These are phyloP conservation scores for Clarias batrachus DNA, from an alignment of 2,113 vertebrate species.

Conservation along the genomic window DNA sequence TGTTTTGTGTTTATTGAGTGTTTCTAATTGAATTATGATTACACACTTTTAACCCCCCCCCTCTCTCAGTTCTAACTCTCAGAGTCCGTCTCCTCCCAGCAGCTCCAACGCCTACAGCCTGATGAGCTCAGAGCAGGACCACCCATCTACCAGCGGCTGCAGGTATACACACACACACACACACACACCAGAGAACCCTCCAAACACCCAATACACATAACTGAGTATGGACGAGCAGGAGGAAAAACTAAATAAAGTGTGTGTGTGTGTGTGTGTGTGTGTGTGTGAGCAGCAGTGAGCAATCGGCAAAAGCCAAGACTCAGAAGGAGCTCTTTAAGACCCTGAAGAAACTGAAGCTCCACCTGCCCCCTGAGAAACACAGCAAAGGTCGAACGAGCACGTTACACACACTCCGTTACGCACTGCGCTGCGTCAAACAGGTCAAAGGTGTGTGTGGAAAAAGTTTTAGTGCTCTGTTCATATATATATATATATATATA, in stretches of 20 bases:
- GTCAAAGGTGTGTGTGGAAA: conserved; percentile 75
- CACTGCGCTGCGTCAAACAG: conserved; percentile 80
- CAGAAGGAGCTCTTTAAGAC: conserved; percentile 79
- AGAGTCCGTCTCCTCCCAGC: conserved; percentile 57
- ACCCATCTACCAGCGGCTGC: conserved; percentile 75
- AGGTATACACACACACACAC: conserved; percentile 63
- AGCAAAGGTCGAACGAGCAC: conserved; percentile 77
- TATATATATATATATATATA: neutral
- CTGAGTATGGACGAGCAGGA: neutral
- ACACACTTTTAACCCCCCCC: too few relatives aligned
- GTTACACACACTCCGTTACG: conserved; percentile 73
- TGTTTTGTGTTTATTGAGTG: neutral
- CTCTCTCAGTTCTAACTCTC: conserved; percentile 55
- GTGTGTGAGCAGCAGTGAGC: conserved; percentile 71
- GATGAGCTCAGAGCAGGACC: conserved; percentile 72
- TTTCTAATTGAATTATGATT: neutral
- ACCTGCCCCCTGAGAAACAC: conserved; percentile 77
- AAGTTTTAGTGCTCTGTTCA: neutral
- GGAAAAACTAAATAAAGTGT: neutral
- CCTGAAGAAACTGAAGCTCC: conserved; percentile 77
- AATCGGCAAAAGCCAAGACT: conserved; percentile 75
- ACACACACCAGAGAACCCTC: neutral
- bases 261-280: conserved; percentile 16
- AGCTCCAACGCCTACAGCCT: conserved; percentile 74
- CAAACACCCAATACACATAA: neutral